Base-by-base conservation (phyloP, 1,140 invertebrate genomes). In the Leptonema lineaticorne region DNA sequence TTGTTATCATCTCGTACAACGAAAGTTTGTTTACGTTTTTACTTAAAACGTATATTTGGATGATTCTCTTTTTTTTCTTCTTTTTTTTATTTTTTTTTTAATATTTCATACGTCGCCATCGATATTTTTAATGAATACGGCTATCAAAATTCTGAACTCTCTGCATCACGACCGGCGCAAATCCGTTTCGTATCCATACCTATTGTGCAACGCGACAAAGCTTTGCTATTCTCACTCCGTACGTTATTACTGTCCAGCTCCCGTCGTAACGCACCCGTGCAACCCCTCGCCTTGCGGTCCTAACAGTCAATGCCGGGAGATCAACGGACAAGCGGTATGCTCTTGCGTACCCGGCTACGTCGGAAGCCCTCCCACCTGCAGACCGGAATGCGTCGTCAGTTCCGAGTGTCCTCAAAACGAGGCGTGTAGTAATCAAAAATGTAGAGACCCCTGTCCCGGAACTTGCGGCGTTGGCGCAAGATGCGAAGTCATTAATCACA, bases 371-470 rank as follows among this genome's bases (percentile, higher is more conserved):
- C 87, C 86, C 29, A 79, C 81, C 63, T 90, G 88, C 78, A 77
- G 86, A 60, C 86, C 87, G 6, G 87, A 89, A 76, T 89, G 87
- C 75, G 78, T 82, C 2, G 81, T 84, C 33, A 87, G 85, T 71
- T 82, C 85, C 14, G 88, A 90, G 68, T 90, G 89, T 78, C 73
- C 83, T 1, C 81, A 84, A 63, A 83, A 86, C 72, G 77, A 85
- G 70, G 85, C 86, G 11, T 88, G 87, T 74, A 84, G 86, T 0
- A 83, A 86, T 72, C 82, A 85, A 74, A 87, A 85, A 76, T 89
- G 88, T 77, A 78, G 75, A 69, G 84, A 89, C 75, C 87, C 87
- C 28, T 88, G 87, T 74, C 83, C 84, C n/a, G 87, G 86, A 20
- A 84, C 84, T n/a, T 89, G 88, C 74, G 87, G 87, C 9, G 75